These are phyloP conservation scores for Linyphia triangularis DNA, from an alignment of 2,888 invertebrate genomes.

Conservation along the genomic window DNA sequence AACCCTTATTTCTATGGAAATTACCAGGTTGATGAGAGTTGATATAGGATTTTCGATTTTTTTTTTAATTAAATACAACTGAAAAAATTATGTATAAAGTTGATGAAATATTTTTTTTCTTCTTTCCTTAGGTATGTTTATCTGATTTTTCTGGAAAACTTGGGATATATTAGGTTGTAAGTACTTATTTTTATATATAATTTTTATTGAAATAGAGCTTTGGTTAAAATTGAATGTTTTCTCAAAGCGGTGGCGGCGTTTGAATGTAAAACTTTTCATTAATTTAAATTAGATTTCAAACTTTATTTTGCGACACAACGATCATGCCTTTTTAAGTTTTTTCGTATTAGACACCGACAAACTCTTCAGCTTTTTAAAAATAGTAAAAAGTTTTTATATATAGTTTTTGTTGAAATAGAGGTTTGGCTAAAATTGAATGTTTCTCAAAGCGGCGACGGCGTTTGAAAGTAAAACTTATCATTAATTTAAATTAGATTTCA, in stretches of 20 bases:
- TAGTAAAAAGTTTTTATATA: no score
- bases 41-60: background rate
- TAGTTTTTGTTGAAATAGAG: background rate
- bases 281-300: background rate
- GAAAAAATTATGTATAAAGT: background rate
- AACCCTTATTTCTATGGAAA: constrained; percentile 6
- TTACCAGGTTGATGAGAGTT: background rate
- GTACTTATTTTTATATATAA: background rate
- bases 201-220: background rate
- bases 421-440: background rate
- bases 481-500: background rate
- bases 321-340: no score
- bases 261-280: background rate
- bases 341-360: no score
- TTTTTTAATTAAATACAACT: background rate
- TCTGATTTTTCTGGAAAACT: background rate
- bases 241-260: background rate
- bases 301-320: no score
- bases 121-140: constrained; percentile 23
- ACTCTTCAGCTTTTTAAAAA: no score
- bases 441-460: background rate
- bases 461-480: background rate
- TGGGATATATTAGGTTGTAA: background rate
- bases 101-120: constrained; percentile 12
- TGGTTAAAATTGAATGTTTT: background rate